Evolutionary conservation across 2,888 invertebrate genomes (phyloP).

Genomic region (Cephus pulcher): DNA sequence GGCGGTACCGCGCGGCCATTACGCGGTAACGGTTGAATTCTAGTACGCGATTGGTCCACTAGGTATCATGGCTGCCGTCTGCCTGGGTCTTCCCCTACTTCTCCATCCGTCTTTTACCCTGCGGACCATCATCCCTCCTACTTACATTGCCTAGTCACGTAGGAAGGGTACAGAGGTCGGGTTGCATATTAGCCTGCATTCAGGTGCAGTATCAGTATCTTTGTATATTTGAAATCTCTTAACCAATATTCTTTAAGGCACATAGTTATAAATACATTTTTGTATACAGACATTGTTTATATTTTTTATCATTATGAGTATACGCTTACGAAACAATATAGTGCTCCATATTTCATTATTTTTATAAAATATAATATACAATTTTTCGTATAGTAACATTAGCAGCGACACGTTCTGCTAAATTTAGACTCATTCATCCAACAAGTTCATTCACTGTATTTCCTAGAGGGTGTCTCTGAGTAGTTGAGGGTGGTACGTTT

Average conservation of each 20-base stretch:
- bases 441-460: background rate
- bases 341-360: background rate
- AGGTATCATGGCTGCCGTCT: constrained; percentile 61
- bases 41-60: constrained; percentile 49
- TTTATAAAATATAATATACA: background rate
- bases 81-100: constrained; percentile 41
- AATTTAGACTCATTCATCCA: background rate
- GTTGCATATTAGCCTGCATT: constrained; percentile 16
- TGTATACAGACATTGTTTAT: background rate
- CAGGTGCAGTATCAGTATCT: constrained; percentile 13
- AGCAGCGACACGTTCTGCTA: background rate
- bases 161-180: background rate
- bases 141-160: constrained; percentile 1
- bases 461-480: background rate
- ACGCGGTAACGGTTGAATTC: constrained; percentile 51
- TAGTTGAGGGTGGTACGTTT: background rate
- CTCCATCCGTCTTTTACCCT: constrained; percentile 16
- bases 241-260: background rate
- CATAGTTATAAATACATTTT: background rate
- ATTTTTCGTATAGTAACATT: background rate
- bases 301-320: background rate
- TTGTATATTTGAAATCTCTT: background rate
- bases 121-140: constrained; percentile 24
- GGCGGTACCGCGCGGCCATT: constrained; percentile 64
- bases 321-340: background rate